Conservation (phyloP, 2,888 invertebrate genomes). For the Laspeyria flexula region DNA sequence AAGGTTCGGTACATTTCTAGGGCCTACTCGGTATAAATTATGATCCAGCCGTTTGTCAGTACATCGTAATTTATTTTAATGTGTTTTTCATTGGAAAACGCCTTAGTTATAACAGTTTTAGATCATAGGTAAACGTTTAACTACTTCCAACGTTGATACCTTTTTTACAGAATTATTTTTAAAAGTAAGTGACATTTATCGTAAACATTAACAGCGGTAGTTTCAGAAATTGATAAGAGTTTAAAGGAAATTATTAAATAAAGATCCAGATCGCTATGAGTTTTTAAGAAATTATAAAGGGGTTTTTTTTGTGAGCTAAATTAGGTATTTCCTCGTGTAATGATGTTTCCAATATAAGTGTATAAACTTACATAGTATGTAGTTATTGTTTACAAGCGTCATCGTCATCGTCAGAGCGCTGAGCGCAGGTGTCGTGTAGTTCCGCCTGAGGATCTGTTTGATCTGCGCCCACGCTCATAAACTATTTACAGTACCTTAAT, state of each 20-base stretch:
- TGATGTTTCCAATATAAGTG: background rate
- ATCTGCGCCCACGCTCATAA: constrained; percentile 50
- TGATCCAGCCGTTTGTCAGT: constrained; percentile 22
- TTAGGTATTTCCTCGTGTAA: too few relatives aligned
- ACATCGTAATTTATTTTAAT: constrained; percentile 27
- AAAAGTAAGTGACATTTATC: too few relatives aligned
- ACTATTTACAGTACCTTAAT: constrained; percentile 41
- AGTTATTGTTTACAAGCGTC: constrained; percentile 18
- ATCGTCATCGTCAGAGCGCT: too few relatives aligned
- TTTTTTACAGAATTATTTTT: too few relatives aligned
- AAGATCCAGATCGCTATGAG: too few relatives aligned
- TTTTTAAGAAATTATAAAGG: too few relatives aligned
- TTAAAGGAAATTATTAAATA: too few relatives aligned
- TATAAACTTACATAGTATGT: background rate
- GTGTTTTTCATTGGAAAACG: constrained; percentile 24
- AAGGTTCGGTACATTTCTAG: constrained; percentile 31
- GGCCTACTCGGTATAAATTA: constrained; percentile 37
- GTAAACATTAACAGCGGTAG: too few relatives aligned
- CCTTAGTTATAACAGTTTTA: background rate
- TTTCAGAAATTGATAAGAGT: too few relatives aligned
- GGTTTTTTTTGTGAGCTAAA: too few relatives aligned
- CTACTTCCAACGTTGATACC: too few relatives aligned
- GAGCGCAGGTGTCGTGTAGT: constrained; percentile 59
- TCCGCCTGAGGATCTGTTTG: constrained; percentile 52
- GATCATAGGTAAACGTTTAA: too few relatives aligned